These are phyloP conservation scores for Lissocephala sabroskyi DNA, from an alignment of 2,888 invertebrate species.

Conservation along the genomic window DNA sequence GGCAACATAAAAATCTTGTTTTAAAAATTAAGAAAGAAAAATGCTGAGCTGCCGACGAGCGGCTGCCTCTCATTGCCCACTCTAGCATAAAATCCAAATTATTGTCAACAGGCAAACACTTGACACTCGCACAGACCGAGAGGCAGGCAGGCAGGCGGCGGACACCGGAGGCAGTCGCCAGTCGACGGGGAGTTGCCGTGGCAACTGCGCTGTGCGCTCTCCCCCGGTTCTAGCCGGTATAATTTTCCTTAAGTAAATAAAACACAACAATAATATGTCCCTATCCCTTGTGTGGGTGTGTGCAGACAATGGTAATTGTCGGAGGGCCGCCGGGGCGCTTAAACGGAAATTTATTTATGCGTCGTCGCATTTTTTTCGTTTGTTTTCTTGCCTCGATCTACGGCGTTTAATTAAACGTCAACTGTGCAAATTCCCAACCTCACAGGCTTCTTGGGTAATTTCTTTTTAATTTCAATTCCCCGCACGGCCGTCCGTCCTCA, in stretches of 20 bases:
- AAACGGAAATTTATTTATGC: conserved; percentile 8
- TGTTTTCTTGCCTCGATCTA: conserved; percentile 1
- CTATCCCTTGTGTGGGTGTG: neutral
- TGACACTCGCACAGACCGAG: conserved; percentile 11
- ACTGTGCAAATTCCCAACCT: neutral
- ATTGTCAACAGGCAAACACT: conserved; percentile 31
- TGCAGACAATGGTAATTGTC: conserved; percentile 1
- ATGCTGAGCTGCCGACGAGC: conserved; percentile 17
- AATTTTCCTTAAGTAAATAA: conserved; percentile 19
- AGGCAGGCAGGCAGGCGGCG: conserved; percentile 1
- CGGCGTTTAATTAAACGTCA: conserved; percentile 3
- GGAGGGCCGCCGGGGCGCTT: neutral
- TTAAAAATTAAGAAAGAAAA: conserved; percentile 37
- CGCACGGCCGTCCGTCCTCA: too few relatives aligned
- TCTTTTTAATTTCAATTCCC: too few relatives aligned
- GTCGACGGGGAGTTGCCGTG: too few relatives aligned
- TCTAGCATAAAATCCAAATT: conserved; percentile 34
- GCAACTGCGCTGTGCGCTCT: too few relatives aligned
- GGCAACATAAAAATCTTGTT: conserved; percentile 24
- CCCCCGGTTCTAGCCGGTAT: conserved; percentile 18
- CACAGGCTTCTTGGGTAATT: too few relatives aligned
- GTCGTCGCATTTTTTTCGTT: neutral
- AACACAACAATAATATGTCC: conserved; percentile 20
- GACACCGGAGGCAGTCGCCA: too few relatives aligned
- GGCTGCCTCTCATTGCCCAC: neutral